Conservation (phyloP, 2,113 vertebrate species). For the Cynopterus brachyotis region DNA sequence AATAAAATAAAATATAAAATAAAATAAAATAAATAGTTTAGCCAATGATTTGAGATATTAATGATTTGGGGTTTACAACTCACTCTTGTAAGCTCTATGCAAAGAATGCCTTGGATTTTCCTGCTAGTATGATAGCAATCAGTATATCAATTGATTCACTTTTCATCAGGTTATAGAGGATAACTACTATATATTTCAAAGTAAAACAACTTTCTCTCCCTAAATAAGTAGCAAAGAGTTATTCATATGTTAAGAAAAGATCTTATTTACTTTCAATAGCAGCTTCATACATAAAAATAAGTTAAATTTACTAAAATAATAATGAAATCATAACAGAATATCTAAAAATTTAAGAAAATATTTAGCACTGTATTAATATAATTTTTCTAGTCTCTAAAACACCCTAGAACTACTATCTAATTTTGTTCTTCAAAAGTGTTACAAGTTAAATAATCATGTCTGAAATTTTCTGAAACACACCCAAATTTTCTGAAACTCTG, state of each 20-base stretch:
- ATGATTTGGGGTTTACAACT: neutral
- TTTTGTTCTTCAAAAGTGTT: neutral
- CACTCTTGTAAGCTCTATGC: neutral
- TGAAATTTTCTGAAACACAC: neutral
- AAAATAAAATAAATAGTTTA: conserved; percentile 1
- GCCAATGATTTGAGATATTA: neutral
- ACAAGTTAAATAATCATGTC: neutral
- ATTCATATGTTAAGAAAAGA: neutral
- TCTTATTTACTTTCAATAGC: neutral
- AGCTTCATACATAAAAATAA: neutral
- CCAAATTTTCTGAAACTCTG: neutral
- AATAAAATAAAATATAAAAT: too few relatives aligned
- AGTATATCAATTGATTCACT: neutral
- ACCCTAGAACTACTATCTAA: neutral
- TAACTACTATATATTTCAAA: neutral
- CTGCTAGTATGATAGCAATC: neutral
- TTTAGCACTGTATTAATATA: neutral
- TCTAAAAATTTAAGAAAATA: neutral
- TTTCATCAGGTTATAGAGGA: neutral
- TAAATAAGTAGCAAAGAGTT: neutral
- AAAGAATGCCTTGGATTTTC: neutral
- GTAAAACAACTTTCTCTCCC: conserved; percentile 1
- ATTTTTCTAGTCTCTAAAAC: neutral
- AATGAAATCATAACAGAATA: neutral
- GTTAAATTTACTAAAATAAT: neutral